A percentile compares a stretch with the other conserved stretches of the same genome.
Evolutionary conservation across 2,797 vertebrate species (phyloP).

Genomic region (Acanthopagrus latus): DNA sequence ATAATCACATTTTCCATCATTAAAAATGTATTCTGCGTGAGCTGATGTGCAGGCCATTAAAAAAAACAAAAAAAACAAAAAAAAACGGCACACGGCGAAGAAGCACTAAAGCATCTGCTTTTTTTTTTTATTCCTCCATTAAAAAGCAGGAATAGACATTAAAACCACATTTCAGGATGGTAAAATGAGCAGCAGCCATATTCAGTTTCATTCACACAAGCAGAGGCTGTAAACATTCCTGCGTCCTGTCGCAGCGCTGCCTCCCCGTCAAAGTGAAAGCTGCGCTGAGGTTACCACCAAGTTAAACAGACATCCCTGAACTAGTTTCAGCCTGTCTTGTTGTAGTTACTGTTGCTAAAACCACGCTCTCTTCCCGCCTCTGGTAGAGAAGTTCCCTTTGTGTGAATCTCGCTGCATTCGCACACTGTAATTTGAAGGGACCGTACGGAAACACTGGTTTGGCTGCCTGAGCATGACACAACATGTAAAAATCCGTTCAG

Average conservation of each 20-base stretch:
- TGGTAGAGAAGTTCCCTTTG: constrained; percentile 84
- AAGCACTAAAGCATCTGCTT: constrained; percentile 5
- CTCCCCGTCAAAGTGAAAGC: constrained; percentile 72
- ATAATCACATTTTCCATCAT: constrained; percentile 48
- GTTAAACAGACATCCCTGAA: constrained; percentile 77
- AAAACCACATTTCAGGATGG: constrained; percentile 60
- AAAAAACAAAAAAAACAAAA: constrained; percentile 19
- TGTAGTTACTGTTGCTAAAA: constrained; percentile 91
- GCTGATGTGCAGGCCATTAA: constrained; percentile 20
- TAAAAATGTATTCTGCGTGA: constrained; percentile 22
- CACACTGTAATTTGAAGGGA: constrained; percentile 81
- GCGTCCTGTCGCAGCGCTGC: constrained; percentile 33
- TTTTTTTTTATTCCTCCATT: constrained; percentile 32
- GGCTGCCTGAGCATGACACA: constrained; percentile 82
- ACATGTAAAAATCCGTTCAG: constrained; percentile 78
- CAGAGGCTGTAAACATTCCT: constrained; percentile 56
- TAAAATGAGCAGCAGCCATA: constrained; percentile 42
- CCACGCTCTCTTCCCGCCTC: constrained; percentile 78
- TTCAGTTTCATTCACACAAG: constrained; percentile 63
- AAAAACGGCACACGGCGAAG: not conserved
- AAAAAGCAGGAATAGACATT: constrained; percentile 59
- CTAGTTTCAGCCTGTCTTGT: constrained; percentile 74
- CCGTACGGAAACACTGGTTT: constrained; percentile 84
- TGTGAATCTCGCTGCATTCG: constrained; percentile 65
- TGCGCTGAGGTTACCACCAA: constrained; percentile 68